Percentiles rank a stretch among this genome's conserved stretches.
Conservation (phyloP, 2,797 vertebrate genomes). For the Tarsius wallacei region DNA sequence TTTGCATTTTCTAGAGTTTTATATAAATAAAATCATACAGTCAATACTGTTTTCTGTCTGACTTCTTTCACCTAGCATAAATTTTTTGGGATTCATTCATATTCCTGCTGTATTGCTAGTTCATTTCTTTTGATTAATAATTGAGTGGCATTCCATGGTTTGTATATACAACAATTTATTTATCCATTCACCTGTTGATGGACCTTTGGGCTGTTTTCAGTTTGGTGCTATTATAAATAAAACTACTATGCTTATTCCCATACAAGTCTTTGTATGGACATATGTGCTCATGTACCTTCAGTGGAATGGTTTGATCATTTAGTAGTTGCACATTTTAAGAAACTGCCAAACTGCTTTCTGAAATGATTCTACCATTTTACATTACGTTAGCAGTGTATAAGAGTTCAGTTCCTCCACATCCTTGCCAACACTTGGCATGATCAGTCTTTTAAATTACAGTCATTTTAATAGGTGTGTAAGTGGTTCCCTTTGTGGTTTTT, state of each 20-base stretch:
- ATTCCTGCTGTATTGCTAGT: not conserved
- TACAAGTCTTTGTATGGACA: not conserved
- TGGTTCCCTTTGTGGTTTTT: not conserved
- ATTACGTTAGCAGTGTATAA: not conserved
- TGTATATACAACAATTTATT: not conserved
- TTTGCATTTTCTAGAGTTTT: constrained; percentile 18
- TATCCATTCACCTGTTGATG: not conserved
- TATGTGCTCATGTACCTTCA: not conserved
- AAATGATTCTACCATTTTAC: not conserved
- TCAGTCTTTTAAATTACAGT: not conserved
- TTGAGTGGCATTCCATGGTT: not conserved
- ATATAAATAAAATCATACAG: not conserved
- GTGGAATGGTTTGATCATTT: not conserved
- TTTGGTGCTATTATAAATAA: constrained; percentile 32
- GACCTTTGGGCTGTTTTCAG: not conserved
- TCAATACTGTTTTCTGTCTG: not conserved
- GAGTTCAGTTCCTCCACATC: not conserved
- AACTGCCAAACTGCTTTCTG: not conserved
- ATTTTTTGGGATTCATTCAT: not conserved
- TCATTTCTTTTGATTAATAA: constrained; percentile 24
- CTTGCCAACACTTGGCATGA: not conserved
- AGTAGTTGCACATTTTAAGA: constrained; percentile 5
- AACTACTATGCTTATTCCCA: not conserved
- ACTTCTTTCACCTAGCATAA: not conserved
- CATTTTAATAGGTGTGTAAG: not conserved